Conservation (phyloP, 2,888 invertebrate genomes). For the Hypselothyrea guttata region DNA sequence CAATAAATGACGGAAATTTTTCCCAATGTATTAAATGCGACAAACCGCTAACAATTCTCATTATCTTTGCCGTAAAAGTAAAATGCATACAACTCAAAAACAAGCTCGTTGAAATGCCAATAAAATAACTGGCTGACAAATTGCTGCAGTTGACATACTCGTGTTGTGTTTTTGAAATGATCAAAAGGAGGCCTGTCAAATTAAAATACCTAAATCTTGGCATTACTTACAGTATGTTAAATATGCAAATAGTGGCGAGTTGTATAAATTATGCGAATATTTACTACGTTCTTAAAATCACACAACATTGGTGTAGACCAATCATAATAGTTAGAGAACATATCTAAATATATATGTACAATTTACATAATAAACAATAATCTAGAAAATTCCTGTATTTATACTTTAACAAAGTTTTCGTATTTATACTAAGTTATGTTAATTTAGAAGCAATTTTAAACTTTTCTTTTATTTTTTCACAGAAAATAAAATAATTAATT, state of each 20-base stretch:
- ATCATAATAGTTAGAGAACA: no score
- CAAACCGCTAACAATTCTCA: conserved; percentile 23
- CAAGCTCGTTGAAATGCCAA: conserved; percentile 34
- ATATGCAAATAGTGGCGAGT: conserved; percentile 16
- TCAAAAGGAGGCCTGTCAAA: conserved; percentile 42
- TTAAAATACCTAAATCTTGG: conserved; percentile 4
- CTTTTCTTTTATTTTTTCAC: background rate
- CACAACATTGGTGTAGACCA: no score
- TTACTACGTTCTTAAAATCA: background rate
- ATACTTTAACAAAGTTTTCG: no score
- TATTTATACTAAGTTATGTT: conserved; percentile 5
- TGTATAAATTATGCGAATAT: conserved; percentile 9
- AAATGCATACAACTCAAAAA: conserved; percentile 44
- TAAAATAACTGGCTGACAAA: conserved; percentile 59
- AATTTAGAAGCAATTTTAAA: background rate
- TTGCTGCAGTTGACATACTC: conserved; percentile 21
- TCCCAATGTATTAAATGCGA: conserved; percentile 14
- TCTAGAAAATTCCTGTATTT: no score
- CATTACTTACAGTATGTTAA: background rate
- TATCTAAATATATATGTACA: no score
- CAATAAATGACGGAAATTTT: conserved; percentile 71
- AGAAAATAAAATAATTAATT: no score
- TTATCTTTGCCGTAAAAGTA: conserved; percentile 31
- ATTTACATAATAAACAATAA: no score
- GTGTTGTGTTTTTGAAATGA: background rate